phyloP scores from a whole-genome alignment of 2,888 invertebrate species.

The Scaptomyza reducta region DNA sequence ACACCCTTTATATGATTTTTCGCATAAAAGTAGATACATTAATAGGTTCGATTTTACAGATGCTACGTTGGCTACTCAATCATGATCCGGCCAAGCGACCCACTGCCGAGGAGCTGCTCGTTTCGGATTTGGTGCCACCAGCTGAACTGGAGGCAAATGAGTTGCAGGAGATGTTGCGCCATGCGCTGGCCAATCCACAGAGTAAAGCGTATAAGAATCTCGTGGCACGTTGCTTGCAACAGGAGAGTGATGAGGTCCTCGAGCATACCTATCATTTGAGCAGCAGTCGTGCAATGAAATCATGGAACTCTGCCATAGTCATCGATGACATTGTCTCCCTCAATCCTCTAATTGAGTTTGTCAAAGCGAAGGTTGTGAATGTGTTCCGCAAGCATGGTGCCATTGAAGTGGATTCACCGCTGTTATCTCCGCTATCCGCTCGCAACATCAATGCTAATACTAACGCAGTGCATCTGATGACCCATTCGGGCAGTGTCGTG shows the following conservation, averaged over 20 bases:
- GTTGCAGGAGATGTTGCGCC: constrained; percentile 91
- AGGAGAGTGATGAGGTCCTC: constrained; percentile 82
- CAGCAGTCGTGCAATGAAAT: constrained; percentile 80
- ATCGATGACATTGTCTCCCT: constrained; percentile 83
- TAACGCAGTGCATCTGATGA: constrained; percentile 91
- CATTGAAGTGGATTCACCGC: constrained; percentile 90
- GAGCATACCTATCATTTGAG: constrained; percentile 93
- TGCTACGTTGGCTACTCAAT: constrained; percentile 90
- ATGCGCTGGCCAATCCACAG: constrained; percentile 92
- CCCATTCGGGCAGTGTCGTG: constrained; percentile 93
- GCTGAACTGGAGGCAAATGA: constrained; percentile 94
- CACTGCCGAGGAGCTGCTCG: constrained; percentile 92
- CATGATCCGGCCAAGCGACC: constrained; percentile 94
- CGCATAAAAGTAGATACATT: background rate
- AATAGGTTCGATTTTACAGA: constrained; percentile 64
- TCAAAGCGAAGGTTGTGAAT: constrained; percentile 84
- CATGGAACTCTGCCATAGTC: constrained; percentile 78
- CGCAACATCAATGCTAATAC: constrained; percentile 81
- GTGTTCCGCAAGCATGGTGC: constrained; percentile 93
- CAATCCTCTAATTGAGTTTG: constrained; percentile 83
- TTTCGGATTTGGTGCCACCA: constrained; percentile 93
- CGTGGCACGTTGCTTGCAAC: constrained; percentile 84
- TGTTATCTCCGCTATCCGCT: constrained; percentile 90
- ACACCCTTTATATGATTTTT: background rate
- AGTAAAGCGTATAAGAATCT: constrained; percentile 91